Conservation (phyloP, 2,888 invertebrate species). For the Amblyteles armatorius region DNA sequence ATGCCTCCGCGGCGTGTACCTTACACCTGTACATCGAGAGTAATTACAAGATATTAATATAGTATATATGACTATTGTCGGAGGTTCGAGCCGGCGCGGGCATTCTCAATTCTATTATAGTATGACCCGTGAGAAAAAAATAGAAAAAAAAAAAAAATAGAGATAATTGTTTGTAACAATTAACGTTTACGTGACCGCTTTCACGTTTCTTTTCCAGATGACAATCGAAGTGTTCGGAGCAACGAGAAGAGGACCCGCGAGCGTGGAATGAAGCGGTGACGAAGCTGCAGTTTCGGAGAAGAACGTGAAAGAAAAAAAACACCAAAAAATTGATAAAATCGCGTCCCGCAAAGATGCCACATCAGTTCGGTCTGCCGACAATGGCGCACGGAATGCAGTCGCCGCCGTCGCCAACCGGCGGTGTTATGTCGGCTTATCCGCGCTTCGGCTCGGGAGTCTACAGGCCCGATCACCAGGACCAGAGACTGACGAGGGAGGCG, state of each 20-base stretch:
- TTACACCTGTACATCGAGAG: constrained; percentile 45
- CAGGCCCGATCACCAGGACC: constrained; percentile 90
- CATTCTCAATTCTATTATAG: constrained; percentile 16
- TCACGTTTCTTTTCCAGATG: constrained; percentile 2
- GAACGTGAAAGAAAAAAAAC: not conserved
- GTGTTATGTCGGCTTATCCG: constrained; percentile 86
- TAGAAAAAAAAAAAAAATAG: not conserved
- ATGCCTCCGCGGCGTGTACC: constrained; percentile 50
- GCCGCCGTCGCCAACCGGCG: constrained; percentile 90
- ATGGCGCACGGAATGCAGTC: constrained; percentile 91
- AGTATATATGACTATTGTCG: constrained; percentile 31
- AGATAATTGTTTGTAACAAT: constrained; percentile 46
- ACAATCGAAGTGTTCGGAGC: not conserved
- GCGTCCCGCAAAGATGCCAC: constrained; percentile 88
- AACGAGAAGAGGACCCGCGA: constrained; percentile 16
- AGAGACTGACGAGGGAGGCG: constrained; percentile 94
- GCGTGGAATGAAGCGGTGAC: constrained; percentile 68
- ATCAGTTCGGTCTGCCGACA: constrained; percentile 92
- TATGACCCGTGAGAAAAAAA: not conserved
- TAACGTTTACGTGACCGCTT: not conserved
- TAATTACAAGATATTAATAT: constrained; percentile 63
- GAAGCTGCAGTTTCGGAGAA: constrained; percentile 15
- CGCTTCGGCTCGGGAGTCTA: constrained; percentile 89
- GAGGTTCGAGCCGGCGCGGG: constrained; percentile 6
- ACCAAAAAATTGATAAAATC: too few species aligned